Base-by-base conservation (phyloP, 2,888 invertebrate species). In the Pteria penguin region DNA sequence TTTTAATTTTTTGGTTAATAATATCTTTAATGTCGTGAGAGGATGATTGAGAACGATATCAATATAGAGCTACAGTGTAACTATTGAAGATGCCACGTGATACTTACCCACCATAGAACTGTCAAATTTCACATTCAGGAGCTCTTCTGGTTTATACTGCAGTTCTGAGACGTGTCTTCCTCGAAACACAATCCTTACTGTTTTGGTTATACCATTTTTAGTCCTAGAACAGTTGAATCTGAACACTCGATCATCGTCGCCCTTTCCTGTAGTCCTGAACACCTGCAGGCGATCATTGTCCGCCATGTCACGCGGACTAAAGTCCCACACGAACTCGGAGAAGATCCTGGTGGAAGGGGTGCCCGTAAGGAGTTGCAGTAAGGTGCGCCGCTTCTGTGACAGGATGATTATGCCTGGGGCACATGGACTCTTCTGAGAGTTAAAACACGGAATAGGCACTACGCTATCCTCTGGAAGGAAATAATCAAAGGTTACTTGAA, bases 321-420 rank as follows among this genome's bases (percentile, higher is more conserved):
- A 84, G 52, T 84, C 84, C 57, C 72, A 74, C 4, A 78, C 54
- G 14, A 63, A 33, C 31, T 81, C 84, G 5, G 79, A 73, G 26
- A 82, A 65, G 52, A 76, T 75, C 0, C 75, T 76, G 0, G 57
- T 32, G 24, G 58, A 63, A 0, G 68, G 68, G 1, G 31, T 26
- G n/a, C 72, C n/a, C 8, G 31, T 26, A 4, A 83, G 1, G 60
- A 54, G 70, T 0, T 78, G 62, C 29, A 31, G 67, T 36, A 36
- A 11, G 8, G 82, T 61, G 11, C 63, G 58, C 4, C 72, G 57
- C 1, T 76, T 61, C 8, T 68, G 60, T 2, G 72, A 60, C 11
- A 84, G 29, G 11, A 83, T 77, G 1, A 84, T 75, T 8, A 77
- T 70, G 0, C 82, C 82, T 0, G 84, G 80, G 18, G 75, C 72